A percentile compares a stretch with the other conserved stretches of the same genome.
Conservation (phyloP, 2,888 invertebrate genomes). For the Cantharis rufa region DNA sequence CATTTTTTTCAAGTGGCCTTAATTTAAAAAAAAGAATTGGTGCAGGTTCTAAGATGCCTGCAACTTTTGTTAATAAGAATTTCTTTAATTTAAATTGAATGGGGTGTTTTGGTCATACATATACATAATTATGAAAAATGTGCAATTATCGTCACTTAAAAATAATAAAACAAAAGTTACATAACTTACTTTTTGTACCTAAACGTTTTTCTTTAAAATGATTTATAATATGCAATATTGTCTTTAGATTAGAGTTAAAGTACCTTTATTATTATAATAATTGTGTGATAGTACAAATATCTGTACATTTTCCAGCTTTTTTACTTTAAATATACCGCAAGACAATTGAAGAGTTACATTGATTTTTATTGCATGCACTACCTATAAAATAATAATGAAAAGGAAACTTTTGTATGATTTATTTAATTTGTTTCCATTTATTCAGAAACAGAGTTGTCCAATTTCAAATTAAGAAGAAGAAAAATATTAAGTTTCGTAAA, state of each 20-base stretch:
- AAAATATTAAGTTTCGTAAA: too few species aligned
- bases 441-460: too few species aligned
- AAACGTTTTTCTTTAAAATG: neutral
- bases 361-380: neutral
- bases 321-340: conserved; percentile 29
- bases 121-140: neutral
- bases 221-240: conserved; percentile 17
- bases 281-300: conserved; percentile 36
- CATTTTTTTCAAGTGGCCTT: neutral
- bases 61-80: neutral
- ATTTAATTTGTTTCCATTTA: too few species aligned
- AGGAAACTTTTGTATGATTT: too few species aligned
- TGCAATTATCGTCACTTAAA: conserved; percentile 1
- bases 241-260: conserved; percentile 11
- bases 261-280: conserved; percentile 20
- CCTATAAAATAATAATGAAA: too few species aligned
- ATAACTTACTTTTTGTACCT: neutral
- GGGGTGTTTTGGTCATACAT: neutral
- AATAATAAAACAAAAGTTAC: neutral
- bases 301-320: conserved; percentile 36
- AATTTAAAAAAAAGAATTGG: neutral
- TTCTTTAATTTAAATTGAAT: neutral
- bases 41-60: neutral
- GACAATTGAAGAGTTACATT: neutral
- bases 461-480: too few species aligned